Evolutionary conservation across 1,140 invertebrate species (phyloP).

Genomic region (Euwallacea fornicatus): DNA sequence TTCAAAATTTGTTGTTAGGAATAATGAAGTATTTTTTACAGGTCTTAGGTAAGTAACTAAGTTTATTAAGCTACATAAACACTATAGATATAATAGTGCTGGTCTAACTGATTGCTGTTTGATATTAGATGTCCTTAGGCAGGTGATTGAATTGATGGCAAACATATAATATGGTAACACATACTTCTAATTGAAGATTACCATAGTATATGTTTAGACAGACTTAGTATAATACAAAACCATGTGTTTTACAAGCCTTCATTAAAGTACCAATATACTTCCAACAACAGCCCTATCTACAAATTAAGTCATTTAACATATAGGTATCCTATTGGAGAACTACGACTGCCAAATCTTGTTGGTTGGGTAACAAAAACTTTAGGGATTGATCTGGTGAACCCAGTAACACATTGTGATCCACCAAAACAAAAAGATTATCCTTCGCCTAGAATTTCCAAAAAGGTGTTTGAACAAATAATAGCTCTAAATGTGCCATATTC

Average conservation of each 20-base stretch:
- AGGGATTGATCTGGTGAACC: constrained; percentile 61
- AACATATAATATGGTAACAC: neutral
- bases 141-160: neutral
- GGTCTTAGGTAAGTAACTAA: constrained; percentile 67
- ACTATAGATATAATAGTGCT: neutral
- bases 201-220: neutral
- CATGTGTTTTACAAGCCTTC: neutral
- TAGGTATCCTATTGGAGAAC: constrained; percentile 83
- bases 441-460: constrained; percentile 56
- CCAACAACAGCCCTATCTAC: neutral
- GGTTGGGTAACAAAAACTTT: constrained; percentile 79
- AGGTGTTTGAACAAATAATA: constrained; percentile 65
- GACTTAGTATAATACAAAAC: neutral
- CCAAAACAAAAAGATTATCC: constrained; percentile 60
- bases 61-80: constrained; percentile 16
- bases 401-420: constrained; percentile 56
- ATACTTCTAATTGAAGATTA: neutral
- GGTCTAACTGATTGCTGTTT: neutral
- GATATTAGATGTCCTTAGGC: neutral
- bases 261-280: neutral
- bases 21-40: constrained; percentile 68
- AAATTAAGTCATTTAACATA: constrained; percentile 6
- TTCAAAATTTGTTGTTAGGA: constrained; percentile 70
- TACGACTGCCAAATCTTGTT: constrained; percentile 75
- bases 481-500: constrained; percentile 71